A percentile compares a stretch with the other conserved stretches of the same genome.
Evolutionary conservation across 2,797 vertebrate species (phyloP).

Genomic region (Paramormyrops hopkinsi): DNA sequence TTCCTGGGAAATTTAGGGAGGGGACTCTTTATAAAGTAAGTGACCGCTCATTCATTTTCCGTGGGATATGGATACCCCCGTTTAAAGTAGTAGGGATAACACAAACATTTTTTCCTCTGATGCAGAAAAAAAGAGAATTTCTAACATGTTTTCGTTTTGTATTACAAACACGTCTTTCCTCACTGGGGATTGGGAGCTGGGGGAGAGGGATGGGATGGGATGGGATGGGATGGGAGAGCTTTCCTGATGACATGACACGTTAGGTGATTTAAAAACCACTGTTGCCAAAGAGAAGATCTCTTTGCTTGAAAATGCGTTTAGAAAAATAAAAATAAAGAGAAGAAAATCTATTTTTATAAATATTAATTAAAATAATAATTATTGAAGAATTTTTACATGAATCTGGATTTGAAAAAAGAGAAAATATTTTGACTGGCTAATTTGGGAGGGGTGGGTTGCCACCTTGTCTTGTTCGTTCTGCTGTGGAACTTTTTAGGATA

Average conservation of each 20-base stretch:
- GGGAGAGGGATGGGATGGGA: slow-evolving; percentile 82
- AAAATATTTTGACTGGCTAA: slow-evolving; percentile 99
- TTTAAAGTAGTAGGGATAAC: slow-evolving; percentile 73
- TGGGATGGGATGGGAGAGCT: slow-evolving; percentile 75
- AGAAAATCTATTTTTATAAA: slow-evolving; percentile 99
- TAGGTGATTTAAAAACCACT: slow-evolving; percentile 95
- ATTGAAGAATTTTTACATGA: slow-evolving; percentile 99
- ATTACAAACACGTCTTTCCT: slow-evolving; percentile 97
- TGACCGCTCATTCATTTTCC: slow-evolving; percentile 92
- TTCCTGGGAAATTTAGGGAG: slow-evolving; percentile 72
- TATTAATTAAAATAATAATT: slow-evolving; percentile 82
- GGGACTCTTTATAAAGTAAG: slow-evolving; percentile 95
- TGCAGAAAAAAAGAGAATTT: slow-evolving; percentile 77
- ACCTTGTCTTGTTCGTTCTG: slow-evolving; percentile 99
- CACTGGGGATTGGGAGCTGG: slow-evolving; percentile 79
- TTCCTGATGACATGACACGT: slow-evolving; percentile 95
- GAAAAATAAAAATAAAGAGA: slow-evolving; percentile 91
- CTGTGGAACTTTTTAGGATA: slow-evolving; percentile 99
- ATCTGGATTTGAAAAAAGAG: slow-evolving; percentile 99
- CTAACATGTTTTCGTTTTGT: slow-evolving; percentile 96
- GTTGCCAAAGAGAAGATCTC: slow-evolving; percentile 99
- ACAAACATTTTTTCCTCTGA: slow-evolving; percentile 70
- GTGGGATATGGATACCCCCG: slow-evolving; percentile 81
- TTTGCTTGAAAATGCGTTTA: slow-evolving; percentile 99
- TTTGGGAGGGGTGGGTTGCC: slow-evolving; percentile 84